Evolutionary conservation across 2,113 vertebrate species (phyloP), one percentile per base, ranked within the genome.

Genomic region (Macroglossus sobrinus): DNA sequence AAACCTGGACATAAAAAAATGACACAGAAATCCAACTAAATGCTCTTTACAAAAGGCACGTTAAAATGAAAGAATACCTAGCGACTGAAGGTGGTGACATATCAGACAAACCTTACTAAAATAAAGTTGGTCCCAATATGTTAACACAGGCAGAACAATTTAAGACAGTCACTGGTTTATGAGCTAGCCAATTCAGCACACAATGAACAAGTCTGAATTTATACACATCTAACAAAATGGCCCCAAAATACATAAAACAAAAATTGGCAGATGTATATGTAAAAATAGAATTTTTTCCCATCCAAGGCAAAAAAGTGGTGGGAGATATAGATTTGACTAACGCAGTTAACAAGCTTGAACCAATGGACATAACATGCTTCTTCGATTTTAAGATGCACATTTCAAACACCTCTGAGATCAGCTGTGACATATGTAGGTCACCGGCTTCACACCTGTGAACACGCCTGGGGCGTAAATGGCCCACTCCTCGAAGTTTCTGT

Each of bases 191-290:
- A 43, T 22, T 57, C 43, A 61, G 13, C 72, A 82, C 69, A 57
- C 38, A 35, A 40, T 40, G 35, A 84, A 53, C 40, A 86, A 53
- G 38, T 82, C 45, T 88, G 75, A 91, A 50, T n/a, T 59, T 22
- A 40, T 59, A 53, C n/a, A 14, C 68, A 40, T 18, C 75, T 43
- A 69, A 47, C 84, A 59, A 24, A 33, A 61, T 1, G 47, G 68
- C 8, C 53, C 61, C 47, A 30, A 66, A 88, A 43, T 21, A 66
- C 0, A 88, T 7, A 68, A 66, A 68, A 69, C 59, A 76, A 55
- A 96, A 57, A 64, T 6, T 7, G 35, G 78, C 84, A 89, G 47
- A 18, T 21, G 45, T 55, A 6, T 45, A 55, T 7, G 33, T 45
- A 89, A 79, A 88, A 57, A 38, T 35, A 26, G 8, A 45, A 33